Evolutionary conservation across 2,113 vertebrate genomes (phyloP).

Genomic region (Donacobius atricapilla): DNA sequence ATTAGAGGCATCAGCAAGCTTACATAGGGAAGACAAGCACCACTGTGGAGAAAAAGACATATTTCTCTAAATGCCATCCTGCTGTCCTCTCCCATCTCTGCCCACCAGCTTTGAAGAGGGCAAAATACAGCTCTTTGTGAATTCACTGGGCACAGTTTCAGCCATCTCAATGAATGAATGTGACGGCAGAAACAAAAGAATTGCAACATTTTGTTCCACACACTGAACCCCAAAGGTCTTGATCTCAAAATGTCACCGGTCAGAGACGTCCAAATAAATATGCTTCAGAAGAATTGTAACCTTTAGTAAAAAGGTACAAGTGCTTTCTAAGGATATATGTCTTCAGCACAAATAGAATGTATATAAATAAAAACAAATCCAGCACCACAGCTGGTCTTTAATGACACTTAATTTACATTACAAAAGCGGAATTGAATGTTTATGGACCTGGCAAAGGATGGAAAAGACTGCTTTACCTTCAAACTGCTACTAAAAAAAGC

Average conservation of each 20-base stretch:
- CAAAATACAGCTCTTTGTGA: not conserved
- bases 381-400: not conserved
- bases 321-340: not conserved
- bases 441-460: not conserved
- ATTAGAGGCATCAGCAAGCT: not conserved
- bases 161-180: not conserved
- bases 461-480: not conserved
- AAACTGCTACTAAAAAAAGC: not conserved
- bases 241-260: constrained; percentile 53
- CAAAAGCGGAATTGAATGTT: not conserved
- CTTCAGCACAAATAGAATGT: not conserved
- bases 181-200: not conserved
- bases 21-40: not conserved
- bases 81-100: not conserved
- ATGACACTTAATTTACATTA: not conserved
- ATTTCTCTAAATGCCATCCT: not conserved
- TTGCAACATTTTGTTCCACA: not conserved
- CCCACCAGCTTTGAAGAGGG: not conserved
- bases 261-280: constrained; percentile 43
- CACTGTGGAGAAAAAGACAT: not conserved
- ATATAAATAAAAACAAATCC: constrained; percentile 12
- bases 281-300: constrained; percentile 27
- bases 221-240: constrained; percentile 18
- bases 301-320: constrained; percentile 43
- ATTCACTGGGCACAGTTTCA: not conserved